phyloP scores from a whole-genome alignment of 2,888 invertebrate species.

The Timema podura region DNA sequence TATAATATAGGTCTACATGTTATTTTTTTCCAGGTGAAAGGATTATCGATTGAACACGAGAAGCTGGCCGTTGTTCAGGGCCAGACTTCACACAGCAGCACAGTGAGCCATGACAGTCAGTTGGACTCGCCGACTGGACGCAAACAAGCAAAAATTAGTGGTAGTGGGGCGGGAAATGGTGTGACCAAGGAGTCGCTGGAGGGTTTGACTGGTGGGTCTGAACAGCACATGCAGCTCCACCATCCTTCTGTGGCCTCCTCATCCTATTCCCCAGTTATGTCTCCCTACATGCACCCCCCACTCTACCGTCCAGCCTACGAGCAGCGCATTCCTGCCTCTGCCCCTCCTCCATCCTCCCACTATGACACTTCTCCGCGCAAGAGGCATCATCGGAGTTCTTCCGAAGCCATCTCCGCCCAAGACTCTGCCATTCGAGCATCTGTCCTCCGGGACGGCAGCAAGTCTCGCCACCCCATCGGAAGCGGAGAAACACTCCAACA shows the following conservation, averaged over 20 bases:
- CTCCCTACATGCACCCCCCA: constrained; percentile 48
- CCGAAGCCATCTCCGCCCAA: constrained; percentile 41
- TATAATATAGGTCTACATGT: constrained; percentile 7
- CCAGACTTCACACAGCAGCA: constrained; percentile 38
- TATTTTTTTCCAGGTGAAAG: constrained; percentile 58
- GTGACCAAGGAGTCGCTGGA: constrained; percentile 36
- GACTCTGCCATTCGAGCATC: constrained; percentile 56
- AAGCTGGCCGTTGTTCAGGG: constrained; percentile 59
- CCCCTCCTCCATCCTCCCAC: constrained; percentile 25
- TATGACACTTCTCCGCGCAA: constrained; percentile 45
- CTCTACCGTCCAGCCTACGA: constrained; percentile 45
- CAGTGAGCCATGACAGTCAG: constrained; percentile 42
- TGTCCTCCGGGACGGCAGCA: constrained; percentile 57
- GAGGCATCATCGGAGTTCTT: constrained; percentile 53
- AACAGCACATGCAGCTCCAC: constrained; percentile 31
- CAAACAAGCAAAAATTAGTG: constrained; percentile 29
- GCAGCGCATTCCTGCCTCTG: constrained; percentile 43
- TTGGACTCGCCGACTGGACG: constrained; percentile 43
- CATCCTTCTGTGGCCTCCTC: constrained; percentile 38
- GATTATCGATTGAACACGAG: constrained; percentile 71
- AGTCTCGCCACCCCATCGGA: constrained; percentile 22
- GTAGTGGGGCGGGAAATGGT: constrained; percentile 34
- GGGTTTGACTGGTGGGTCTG: constrained; percentile 25
- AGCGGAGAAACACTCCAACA: constrained; percentile 36
- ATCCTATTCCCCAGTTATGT: constrained; percentile 49